A percentile compares a stretch with the other conserved stretches of the same genome.
Conservation (phyloP, 2,888 invertebrate genomes). For the Ellobium chinense region DNA sequence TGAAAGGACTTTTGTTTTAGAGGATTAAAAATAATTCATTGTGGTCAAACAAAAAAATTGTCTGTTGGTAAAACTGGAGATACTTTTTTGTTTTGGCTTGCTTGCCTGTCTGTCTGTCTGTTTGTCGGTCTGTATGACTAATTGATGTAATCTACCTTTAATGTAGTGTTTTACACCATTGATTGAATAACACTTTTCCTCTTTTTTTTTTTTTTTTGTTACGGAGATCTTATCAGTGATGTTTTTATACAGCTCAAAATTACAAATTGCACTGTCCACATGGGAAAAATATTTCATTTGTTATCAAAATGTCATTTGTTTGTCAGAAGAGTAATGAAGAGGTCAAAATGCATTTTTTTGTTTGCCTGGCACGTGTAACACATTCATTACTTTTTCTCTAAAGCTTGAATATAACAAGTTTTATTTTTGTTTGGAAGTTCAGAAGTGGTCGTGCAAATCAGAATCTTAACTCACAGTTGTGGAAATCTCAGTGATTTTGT, state of each 20-base stretch:
- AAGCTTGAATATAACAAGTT: too few species aligned
- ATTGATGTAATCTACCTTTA: constrained; percentile 34
- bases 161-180: constrained; percentile 42
- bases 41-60: neutral
- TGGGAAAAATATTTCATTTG: too few species aligned
- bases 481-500: too few species aligned
- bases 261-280: too few species aligned
- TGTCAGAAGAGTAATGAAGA: too few species aligned
- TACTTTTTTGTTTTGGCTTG: neutral
- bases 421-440: too few species aligned
- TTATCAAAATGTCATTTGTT: too few species aligned
- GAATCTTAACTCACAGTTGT: too few species aligned
- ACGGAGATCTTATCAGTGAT: constrained; percentile 18
- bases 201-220: constrained; percentile 13
- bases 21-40: neutral
- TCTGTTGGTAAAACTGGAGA: neutral
- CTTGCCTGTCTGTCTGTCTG: constrained; percentile 31
- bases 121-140: constrained; percentile 27
- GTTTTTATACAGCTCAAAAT: constrained; percentile 16
- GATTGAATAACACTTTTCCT: constrained; percentile 24
- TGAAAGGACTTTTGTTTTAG: neutral
- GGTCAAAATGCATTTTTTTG: too few species aligned
- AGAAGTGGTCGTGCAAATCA: too few species aligned
- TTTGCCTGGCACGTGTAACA: too few species aligned
- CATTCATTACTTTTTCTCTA: too few species aligned